Base-by-base conservation (phyloP, 1,140 invertebrate genomes). In the Bombus terrestris region DNA sequence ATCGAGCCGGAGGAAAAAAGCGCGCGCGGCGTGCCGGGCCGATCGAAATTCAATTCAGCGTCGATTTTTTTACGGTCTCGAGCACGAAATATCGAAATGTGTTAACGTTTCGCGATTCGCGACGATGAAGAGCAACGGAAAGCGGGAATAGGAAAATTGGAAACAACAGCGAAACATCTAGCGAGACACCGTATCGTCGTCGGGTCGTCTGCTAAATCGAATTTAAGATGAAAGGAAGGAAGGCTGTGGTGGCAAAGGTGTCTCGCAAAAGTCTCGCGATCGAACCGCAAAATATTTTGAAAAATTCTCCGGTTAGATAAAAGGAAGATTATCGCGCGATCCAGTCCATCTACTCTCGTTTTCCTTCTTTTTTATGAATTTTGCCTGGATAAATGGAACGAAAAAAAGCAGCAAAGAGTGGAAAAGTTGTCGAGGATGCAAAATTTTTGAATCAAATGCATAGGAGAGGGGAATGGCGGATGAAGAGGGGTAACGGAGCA, bases 11-110 rank as follows among this genome's bases (percentile, higher is more conserved):
- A 47, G 32, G 28, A 9, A 35, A 53, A 53, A 68, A 47, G 41
- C 4, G 62, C 22, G 22, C 25, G 13, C 57, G 47, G 6, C 47
- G 47, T 4, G 28, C 1, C 18, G 28, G 18, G 13, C 59, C 9
- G 13, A 32, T 79, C 22, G 64, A 35, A 64, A 79, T 79, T 47
- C 25, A 79, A 77, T 77, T 77, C 22, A 18, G 10, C 43, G 10
- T 28, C 35, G 22, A 77, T 41, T 77, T 68, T 68, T 32, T 18
- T 3, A 35, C 64, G 13, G 32, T 1, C 8, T 25, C 73, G 15
- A 35, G 13, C 9, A 2, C 32, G 66, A 57, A 71, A 12, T 37
- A 12, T 64, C 43, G 13, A 47, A 5, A 47, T 47, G 43, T 15
- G 12, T 2, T 39, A 73, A 25, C 68, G 47, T 41, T 66, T 8